Base-by-base conservation (phyloP, 2,113 vertebrate species). In the Puffinus mauretanicus region DNA sequence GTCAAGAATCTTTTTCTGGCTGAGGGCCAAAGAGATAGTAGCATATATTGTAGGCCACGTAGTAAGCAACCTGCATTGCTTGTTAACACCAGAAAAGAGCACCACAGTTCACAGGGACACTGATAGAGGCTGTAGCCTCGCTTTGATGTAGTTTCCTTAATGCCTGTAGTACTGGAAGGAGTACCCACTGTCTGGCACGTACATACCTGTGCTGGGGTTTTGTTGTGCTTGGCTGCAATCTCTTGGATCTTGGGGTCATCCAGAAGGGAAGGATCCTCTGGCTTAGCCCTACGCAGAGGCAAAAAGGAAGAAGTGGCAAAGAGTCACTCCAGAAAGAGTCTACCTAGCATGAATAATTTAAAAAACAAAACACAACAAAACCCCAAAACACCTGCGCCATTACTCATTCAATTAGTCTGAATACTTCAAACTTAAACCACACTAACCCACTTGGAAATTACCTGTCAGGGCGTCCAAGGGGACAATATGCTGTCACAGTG, bases 381-480 rank as follows among this genome's bases (percentile, higher is more conserved):
- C 16, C 6, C 44, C 7, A 6, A 9, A 46, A 79, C 16, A 66
- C 14, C 18, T 54, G 49, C 22, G 66, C 19, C 32, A 29, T 71
- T 66, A 78, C 55, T 94, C 11, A 40, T 57, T 62, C 32, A 64
- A n/a, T 58, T 49, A 77, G 10, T 51, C 52, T 76, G 38, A 94
- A 47, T 16, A 24, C 40, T 87, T 90, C 44, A 51, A 82, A 61
- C 32, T 61, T 52, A 54, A 84, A 27, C 52, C 26, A 38, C 58
- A 46, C 2, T 1, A 82, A 76, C 9, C 61, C 47, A 80, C 40
- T 72, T 32, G 34, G 54, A 19, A 24, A 24, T 98, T 95, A 99
- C 99, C 99, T 98, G 73, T 99, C 99, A 3, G 99, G 99, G 54
- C 99, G 99, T 11, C 99, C 99, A 17, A 99, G 98, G 30, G 99